Percentiles rank a stretch among this genome's conserved stretches.
These are phyloP conservation scores for Caenorhabditis sinica DNA, from an alignment of 2,888 invertebrate genomes.

Conservation along the genomic window DNA sequence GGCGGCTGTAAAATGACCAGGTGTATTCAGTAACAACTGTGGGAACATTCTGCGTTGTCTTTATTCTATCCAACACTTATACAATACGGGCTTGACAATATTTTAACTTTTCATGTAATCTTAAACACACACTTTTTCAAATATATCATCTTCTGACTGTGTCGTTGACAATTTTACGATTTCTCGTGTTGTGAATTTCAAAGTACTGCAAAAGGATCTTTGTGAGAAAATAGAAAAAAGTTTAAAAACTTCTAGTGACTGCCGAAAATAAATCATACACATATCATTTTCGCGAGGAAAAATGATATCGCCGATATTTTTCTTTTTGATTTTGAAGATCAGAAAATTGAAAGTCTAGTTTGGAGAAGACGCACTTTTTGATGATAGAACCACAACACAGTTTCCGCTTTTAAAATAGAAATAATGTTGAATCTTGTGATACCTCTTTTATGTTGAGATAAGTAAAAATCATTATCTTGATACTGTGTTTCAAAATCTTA, in stretches of 20 bases:
- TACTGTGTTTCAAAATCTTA: too few relatives aligned
- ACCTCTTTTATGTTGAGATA: too few relatives aligned
- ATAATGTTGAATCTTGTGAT: too few relatives aligned
- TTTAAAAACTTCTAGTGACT: too few relatives aligned
- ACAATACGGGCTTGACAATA: too few relatives aligned
- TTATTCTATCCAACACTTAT: too few relatives aligned
- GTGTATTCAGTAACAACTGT: background rate
- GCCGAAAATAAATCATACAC: slow-evolving; percentile 31
- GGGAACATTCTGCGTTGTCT: background rate
- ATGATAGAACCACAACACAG: background rate
- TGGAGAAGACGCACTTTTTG: background rate
- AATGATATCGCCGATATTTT: background rate
- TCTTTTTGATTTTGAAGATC: slow-evolving; percentile 19
- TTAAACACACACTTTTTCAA: background rate
- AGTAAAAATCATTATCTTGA: too few relatives aligned
- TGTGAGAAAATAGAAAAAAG: slow-evolving; percentile 10
- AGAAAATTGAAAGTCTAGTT: slow-evolving; percentile 10
- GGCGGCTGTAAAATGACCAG: background rate
- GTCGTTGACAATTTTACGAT: background rate
- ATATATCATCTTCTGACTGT: background rate
- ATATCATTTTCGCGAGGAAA: slow-evolving; percentile 17
- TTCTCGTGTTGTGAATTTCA: slow-evolving; percentile 8
- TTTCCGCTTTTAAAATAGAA: too few relatives aligned
- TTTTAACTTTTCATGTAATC: too few relatives aligned
- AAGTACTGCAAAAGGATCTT: slow-evolving; percentile 26